Conservation (phyloP, 2,888 invertebrate species). For the Branchipolynoe longqiensis region DNA sequence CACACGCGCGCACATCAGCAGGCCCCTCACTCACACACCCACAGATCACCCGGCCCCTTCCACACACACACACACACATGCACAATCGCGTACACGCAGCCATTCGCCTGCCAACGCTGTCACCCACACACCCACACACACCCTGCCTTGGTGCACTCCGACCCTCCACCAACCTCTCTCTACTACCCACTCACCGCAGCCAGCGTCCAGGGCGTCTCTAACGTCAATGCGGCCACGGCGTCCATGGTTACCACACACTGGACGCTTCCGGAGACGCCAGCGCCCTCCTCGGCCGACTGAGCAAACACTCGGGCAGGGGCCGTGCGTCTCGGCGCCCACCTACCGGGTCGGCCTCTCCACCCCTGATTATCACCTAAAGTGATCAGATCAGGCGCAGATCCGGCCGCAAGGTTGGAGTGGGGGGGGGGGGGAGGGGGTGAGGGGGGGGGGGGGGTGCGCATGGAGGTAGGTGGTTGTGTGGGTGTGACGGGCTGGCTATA, state of each 20-base stretch:
- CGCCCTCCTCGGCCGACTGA: not conserved
- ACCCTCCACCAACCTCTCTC: not conserved
- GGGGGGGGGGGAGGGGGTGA: not conserved
- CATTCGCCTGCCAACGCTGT: not conserved
- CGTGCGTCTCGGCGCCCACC: not conserved
- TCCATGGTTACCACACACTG: constrained; percentile 40
- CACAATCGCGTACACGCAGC: too few species aligned
- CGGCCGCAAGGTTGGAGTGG: not conserved
- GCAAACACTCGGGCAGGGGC: constrained; percentile 23
- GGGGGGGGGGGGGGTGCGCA: not conserved
- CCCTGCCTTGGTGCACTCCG: not conserved
- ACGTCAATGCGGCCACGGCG: not conserved
- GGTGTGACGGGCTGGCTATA: too few species aligned
- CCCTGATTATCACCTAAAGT: constrained; percentile 1
- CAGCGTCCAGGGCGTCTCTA: not conserved
- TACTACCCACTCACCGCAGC: constrained; percentile 11
- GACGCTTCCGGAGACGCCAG: constrained; percentile 18
- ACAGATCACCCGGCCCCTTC: not conserved
- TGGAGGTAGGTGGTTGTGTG: not conserved
- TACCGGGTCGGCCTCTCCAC: not conserved
- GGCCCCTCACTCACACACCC: not conserved
- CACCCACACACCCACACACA: not conserved
- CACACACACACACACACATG: not conserved
- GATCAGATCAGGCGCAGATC: not conserved
- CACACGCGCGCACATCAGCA: not conserved